These are phyloP conservation scores for Desmophyllum pertusum DNA, from an alignment of 92 coral and sea anemone genomes.

Conservation along the genomic window DNA sequence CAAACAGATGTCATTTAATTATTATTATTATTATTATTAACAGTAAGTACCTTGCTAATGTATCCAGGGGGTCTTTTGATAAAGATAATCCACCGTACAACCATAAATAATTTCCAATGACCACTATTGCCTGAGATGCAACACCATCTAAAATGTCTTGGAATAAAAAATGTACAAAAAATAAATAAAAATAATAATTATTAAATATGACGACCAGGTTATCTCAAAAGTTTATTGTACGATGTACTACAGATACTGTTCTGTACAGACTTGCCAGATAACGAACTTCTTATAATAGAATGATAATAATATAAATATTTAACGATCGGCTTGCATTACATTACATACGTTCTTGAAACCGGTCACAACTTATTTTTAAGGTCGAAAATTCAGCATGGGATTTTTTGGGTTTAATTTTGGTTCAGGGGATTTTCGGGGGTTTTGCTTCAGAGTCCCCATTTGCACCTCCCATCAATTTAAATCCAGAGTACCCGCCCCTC, in stretches of 20 bases:
- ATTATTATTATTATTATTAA: too few species aligned
- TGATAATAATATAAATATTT: background rate
- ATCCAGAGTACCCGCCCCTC: too few species aligned
- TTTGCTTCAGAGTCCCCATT: background rate
- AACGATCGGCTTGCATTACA: background rate
- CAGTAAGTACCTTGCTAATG: constrained; percentile 51
- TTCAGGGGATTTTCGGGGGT: too few species aligned
- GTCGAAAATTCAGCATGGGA: too few species aligned
- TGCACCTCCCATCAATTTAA: background rate
- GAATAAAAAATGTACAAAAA: background rate
- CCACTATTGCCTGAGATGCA: constrained; percentile 54
- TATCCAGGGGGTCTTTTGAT: constrained; percentile 36
- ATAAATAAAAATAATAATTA: background rate
- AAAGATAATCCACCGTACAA: constrained; percentile 61
- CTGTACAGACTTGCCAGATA: too few species aligned
- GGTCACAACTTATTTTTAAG: too few species aligned
- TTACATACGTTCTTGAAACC: too few species aligned
- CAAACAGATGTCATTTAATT: background rate
- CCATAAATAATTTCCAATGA: constrained; percentile 71
- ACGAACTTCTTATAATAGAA: background rate
- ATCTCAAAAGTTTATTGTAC: background rate
- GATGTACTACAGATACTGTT: background rate
- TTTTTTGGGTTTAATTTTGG: too few species aligned
- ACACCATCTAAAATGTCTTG: constrained; percentile 46
- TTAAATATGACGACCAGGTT: background rate